These are phyloP conservation scores for Mythimna ferrago DNA, from an alignment of 2,888 invertebrate species.

Conservation along the genomic window DNA sequence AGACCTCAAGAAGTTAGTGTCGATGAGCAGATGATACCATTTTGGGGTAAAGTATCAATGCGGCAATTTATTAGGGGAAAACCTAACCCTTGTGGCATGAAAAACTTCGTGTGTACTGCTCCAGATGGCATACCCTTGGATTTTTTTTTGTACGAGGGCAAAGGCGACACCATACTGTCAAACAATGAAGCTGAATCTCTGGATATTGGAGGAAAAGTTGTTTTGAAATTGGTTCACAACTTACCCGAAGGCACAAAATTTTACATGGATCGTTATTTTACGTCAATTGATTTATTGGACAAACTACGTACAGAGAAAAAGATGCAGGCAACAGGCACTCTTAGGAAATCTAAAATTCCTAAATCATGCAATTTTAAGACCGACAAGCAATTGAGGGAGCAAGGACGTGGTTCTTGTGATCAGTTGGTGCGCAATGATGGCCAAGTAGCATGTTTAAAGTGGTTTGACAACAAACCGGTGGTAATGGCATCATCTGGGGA, in stretches of 20 bases:
- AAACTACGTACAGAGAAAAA: conserved; percentile 14
- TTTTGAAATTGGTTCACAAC: background rate
- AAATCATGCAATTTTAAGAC: conserved; percentile 8
- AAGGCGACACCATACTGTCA: conserved; percentile 7
- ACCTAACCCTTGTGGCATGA: conserved; percentile 13
- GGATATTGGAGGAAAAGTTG: conserved; percentile 11
- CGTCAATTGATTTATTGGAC: background rate
- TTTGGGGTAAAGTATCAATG: conserved; percentile 23
- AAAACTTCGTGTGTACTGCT: conserved; percentile 14
- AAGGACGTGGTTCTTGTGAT: conserved; percentile 17
- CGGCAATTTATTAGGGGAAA: conserved; percentile 12
- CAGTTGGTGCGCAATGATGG: conserved; percentile 12
- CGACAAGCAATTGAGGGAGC: background rate
- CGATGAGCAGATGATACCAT: conserved; percentile 10
- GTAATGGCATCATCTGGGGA: conserved; percentile 16
- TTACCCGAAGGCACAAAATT: background rate
- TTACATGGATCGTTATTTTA: conserved; percentile 11
- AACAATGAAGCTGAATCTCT: conserved; percentile 10
- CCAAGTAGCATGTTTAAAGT: conserved; percentile 1
- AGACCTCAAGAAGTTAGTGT: conserved; percentile 5
- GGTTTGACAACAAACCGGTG: conserved; percentile 16
- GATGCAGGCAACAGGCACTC: conserved; percentile 21
- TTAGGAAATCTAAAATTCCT: background rate
- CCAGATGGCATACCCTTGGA: conserved; percentile 11
- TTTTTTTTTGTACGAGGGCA: conserved; percentile 1